Conservation (phyloP, 2,797 vertebrate genomes). For the Gambelia wislizenii region DNA sequence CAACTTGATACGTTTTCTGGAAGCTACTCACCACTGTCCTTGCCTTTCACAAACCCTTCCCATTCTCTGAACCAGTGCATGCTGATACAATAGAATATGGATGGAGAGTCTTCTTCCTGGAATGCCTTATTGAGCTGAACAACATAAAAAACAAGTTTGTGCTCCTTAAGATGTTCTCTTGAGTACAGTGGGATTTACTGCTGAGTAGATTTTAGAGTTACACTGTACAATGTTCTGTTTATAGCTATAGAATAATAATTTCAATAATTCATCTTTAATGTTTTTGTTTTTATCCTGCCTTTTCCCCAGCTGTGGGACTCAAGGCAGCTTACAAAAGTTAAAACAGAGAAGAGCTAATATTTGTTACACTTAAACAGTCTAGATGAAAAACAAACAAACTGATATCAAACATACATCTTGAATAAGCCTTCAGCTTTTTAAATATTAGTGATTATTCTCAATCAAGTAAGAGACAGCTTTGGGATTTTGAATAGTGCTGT, state of each 20-base stretch:
- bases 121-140: conserved; percentile 96
- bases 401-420: not conserved
- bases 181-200: not conserved
- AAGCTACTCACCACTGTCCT: conserved; percentile 83
- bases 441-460: not conserved
- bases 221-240: not conserved
- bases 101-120: conserved; percentile 96
- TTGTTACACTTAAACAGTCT: too few species aligned
- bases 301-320: too few species aligned
- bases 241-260: not conserved
- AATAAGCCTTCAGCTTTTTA: not conserved
- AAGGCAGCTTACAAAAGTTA: too few species aligned
- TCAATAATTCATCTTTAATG: too few species aligned
- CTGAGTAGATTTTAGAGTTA: not conserved
- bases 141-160: not conserved
- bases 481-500: not conserved
- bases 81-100: conserved; percentile 98
- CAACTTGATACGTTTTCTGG: not conserved
- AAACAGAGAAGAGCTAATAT: too few species aligned
- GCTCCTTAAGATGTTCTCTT: not conserved
- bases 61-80: conserved; percentile 99
- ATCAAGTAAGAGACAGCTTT: not conserved
- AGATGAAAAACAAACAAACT: too few species aligned
- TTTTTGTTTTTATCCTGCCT: too few species aligned
- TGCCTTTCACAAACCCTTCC: conserved; percentile 99